phyloP scores from a whole-genome alignment of 2,888 invertebrate genomes.

The Ptilodon capucinus region DNA sequence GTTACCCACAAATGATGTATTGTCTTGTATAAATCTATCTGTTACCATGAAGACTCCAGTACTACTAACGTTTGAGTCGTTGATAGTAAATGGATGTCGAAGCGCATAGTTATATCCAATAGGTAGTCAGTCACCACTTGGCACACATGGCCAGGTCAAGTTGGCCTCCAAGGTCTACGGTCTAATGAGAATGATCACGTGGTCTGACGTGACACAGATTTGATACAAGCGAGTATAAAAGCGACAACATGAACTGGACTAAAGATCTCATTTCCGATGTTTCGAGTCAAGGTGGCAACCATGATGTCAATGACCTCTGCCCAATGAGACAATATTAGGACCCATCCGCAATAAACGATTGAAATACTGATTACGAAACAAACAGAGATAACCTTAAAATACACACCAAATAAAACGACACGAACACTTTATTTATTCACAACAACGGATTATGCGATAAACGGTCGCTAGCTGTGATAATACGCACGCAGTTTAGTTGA shows the following conservation, averaged over 20 bases:
- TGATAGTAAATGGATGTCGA: too few relatives aligned
- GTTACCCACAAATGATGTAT: too few relatives aligned
- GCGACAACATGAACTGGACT: background rate
- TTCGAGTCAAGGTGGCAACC: background rate
- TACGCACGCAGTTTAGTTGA: slow-evolving; percentile 32
- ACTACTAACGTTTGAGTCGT: too few relatives aligned
- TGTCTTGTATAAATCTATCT: too few relatives aligned
- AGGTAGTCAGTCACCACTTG: too few relatives aligned
- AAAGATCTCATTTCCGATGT: background rate
- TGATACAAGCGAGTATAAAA: background rate
- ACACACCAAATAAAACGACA: slow-evolving; percentile 23
- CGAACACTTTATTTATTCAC: slow-evolving; percentile 27
- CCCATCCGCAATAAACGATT: slow-evolving; percentile 10
- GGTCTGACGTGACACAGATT: background rate
- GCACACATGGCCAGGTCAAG: too few relatives aligned
- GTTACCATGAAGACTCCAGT: too few relatives aligned
- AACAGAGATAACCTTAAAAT: slow-evolving; percentile 33
- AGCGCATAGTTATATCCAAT: background rate
- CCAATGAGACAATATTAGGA: slow-evolving; percentile 15
- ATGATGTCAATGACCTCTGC: slow-evolving; percentile 29
- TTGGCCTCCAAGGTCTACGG: background rate
- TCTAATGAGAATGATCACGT: background rate
- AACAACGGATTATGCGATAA: slow-evolving; percentile 29
- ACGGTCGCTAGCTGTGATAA: slow-evolving; percentile 34
- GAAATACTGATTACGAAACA: slow-evolving; percentile 14